Evolutionary conservation across 1,140 invertebrate genomes (phyloP), one percentile per base, ranked within the genome.

Genomic region (Oedothorax gibbosus): DNA sequence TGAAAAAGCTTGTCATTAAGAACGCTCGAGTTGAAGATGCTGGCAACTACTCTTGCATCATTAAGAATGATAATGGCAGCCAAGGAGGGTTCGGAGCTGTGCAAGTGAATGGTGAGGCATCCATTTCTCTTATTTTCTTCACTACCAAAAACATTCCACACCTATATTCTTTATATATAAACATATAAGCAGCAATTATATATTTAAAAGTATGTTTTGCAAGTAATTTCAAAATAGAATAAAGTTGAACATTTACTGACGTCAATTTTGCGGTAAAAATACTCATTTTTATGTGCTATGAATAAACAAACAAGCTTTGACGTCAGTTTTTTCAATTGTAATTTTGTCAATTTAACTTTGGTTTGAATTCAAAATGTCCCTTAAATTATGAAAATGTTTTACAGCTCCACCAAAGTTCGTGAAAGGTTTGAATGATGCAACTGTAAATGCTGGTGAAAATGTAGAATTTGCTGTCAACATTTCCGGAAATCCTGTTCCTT

Each of bases 41-140:
- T 60, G 98, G 97, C 7, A 95, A 94, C 15, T 99, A 98, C 89
- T 96, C 96, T 0, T 94, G 98, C 12, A 93, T 97, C 3, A 96
- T 97, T 0, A 94, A 94, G 78, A 99, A 99, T 87, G 83, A 89
- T 14, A 89, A 90, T 14, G 92, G 92, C 14, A 88, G 86, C 53
- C 90, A 90, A 64, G 88, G 85, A 11, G 88, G 89, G 49, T 89
- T 89, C 75, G 89, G 88, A 9, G 88, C 86, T 11, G n/a, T 79
- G 0, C 20, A 79, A 73, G 76, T 85, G 8, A 85, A 72, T 12
- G 53, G 84, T 85, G 73, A 85, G 68, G n/a, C 10, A 6, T 35
- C 35, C 35, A 35, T 35, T 35, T 35, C 35, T 35, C 35, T 35
- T 35, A 35, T 35, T 71, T 7, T 66, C 18, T n/a, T 62, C 15